Conservation (phyloP, 2,797 vertebrate species). For the Poecilia gillii region DNA sequence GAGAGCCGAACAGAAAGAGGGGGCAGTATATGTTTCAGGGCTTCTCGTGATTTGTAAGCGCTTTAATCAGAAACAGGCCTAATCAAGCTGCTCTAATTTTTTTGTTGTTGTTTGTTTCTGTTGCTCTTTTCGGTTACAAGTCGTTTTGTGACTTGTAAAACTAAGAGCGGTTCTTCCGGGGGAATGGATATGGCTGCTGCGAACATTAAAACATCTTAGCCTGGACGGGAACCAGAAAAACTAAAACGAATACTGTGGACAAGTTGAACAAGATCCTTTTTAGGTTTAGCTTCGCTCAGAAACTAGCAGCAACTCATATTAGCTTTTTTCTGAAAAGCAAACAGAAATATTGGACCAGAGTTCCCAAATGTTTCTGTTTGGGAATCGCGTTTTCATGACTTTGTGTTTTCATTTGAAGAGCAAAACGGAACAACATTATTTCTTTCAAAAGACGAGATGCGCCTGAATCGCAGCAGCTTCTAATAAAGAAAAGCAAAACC, state of each 20-base stretch:
- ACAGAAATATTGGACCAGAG: not conserved
- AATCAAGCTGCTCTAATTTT: constrained; percentile 2
- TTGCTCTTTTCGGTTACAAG: constrained; percentile 14
- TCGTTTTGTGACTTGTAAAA: constrained; percentile 12
- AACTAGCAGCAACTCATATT: not conserved
- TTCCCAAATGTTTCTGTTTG: not conserved
- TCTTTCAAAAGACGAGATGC: too few species aligned
- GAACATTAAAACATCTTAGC: not conserved
- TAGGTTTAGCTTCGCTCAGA: not conserved
- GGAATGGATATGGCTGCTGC: constrained; percentile 22
- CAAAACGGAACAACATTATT: too few species aligned
- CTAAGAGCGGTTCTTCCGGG: constrained; percentile 1
- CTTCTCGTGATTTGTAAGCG: not conserved
- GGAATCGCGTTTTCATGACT: not conserved
- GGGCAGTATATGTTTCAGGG: not conserved
- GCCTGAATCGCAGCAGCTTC: not conserved
- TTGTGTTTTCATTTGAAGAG: not conserved
- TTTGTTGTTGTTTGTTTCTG: not conserved
- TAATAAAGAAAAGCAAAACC: not conserved
- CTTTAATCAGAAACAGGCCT: constrained; percentile 15
- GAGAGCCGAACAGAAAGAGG: constrained; percentile 4
- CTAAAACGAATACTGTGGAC: not conserved
- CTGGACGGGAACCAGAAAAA: not conserved
- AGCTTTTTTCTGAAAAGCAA: not conserved
- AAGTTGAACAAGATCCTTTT: not conserved